These are phyloP conservation scores for Pygocentrus nattereri DNA, from an alignment of 2,797 vertebrate genomes.

Conservation along the genomic window DNA sequence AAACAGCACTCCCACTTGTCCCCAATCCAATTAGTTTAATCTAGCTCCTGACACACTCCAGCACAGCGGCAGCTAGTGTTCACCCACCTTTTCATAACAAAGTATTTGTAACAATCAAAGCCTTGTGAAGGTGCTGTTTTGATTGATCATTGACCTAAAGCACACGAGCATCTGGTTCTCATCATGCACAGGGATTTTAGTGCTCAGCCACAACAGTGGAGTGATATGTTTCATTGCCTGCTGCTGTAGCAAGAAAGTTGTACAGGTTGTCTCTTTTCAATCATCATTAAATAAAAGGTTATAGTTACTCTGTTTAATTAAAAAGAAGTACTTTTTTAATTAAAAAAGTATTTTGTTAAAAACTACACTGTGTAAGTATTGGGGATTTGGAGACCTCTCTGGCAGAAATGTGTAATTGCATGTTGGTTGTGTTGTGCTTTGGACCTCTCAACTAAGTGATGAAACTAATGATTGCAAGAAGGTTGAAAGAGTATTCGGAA, in stretches of 20 bases:
- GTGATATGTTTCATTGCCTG: neutral
- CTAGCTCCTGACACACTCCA: slow-evolving; percentile 76
- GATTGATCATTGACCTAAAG: slow-evolving; percentile 89
- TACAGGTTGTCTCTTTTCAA: neutral
- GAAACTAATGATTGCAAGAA: no score
- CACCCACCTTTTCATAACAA: slow-evolving; percentile 87
- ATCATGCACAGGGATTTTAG: slow-evolving; percentile 71
- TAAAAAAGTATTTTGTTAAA: no score
- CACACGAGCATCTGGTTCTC: slow-evolving; percentile 90
- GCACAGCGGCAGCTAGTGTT: slow-evolving; percentile 75
- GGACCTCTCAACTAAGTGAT: no score
- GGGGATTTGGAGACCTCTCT: no score
- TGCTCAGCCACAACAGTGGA: neutral
- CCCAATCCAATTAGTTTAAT: slow-evolving; percentile 83
- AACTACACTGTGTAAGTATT: no score
- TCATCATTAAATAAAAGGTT: neutral
- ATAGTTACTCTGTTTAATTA: neutral
- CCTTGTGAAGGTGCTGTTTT: slow-evolving; percentile 71
- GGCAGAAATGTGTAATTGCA: no score
- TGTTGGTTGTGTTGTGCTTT: no score
- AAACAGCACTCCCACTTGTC: slow-evolving; percentile 59
- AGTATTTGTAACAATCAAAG: slow-evolving; percentile 76
- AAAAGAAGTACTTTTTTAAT: no score
- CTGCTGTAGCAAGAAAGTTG: neutral
- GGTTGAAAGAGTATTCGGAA: no score